Evolutionary conservation across 2,797 vertebrate species (phyloP).

Genomic region (Gobionotothen gibberifrons): DNA sequence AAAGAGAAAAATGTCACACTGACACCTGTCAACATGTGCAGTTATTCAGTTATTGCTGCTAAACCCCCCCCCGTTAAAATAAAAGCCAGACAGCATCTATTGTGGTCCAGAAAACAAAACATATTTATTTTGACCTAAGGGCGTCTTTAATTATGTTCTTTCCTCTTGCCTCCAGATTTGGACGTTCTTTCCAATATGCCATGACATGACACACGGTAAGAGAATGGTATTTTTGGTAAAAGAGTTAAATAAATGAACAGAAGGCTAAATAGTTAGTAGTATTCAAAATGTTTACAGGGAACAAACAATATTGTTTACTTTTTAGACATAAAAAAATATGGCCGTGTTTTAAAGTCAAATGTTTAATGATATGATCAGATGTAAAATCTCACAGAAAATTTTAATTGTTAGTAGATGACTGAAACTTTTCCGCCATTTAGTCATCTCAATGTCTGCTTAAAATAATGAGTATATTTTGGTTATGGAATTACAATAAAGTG

Average conservation of each 20-base stretch:
- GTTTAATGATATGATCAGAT: constrained; percentile 27
- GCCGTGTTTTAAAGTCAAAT: constrained; percentile 21
- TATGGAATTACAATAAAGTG: constrained; percentile 75
- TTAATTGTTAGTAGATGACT: constrained; percentile 35
- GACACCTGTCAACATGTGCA: constrained; percentile 56
- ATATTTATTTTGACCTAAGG: constrained; percentile 71
- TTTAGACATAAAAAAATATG: not conserved
- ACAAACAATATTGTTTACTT: not conserved
- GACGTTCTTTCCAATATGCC: constrained; percentile 63
- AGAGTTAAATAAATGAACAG: constrained; percentile 29
- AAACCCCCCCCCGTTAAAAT: constrained; percentile 68
- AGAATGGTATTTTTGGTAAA: constrained; percentile 33
- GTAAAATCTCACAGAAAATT: constrained; percentile 21
- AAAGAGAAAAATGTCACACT: constrained; percentile 27
- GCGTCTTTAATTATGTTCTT: constrained; percentile 49
- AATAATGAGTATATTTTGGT: constrained; percentile 68
- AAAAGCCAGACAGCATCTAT: constrained; percentile 66
- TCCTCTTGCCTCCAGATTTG: constrained; percentile 42
- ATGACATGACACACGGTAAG: constrained; percentile 41
- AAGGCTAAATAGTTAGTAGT: constrained; percentile 7
- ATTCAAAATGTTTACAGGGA: constrained; percentile 21
- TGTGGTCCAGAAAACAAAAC: constrained; percentile 70
- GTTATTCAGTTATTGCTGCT: constrained; percentile 57
- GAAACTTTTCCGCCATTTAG: constrained; percentile 47
- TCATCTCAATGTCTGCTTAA: constrained; percentile 59